These are phyloP conservation scores for Anolis apletophallus DNA, from an alignment of 2,797 vertebrate species.

Conservation along the genomic window DNA sequence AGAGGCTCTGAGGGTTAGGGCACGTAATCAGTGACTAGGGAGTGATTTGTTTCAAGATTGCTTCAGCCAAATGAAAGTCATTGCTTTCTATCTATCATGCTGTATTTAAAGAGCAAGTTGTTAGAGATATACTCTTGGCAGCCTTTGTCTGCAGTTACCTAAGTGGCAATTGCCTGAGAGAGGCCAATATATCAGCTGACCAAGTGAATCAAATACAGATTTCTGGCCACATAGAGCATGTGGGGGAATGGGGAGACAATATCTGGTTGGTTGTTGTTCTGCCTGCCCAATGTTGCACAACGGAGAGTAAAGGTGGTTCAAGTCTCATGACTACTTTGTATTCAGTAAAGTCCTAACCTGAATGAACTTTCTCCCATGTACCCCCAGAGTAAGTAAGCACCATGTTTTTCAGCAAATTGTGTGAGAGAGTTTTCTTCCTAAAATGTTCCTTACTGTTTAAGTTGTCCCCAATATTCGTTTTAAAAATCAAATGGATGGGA, in stretches of 20 bases:
- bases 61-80: constrained; percentile 32
- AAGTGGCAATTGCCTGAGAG: not conserved
- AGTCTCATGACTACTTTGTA: too few species aligned
- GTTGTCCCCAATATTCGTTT: not conserved
- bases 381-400: not conserved
- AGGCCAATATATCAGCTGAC: not conserved
- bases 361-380: not conserved
- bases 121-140: constrained; percentile 8
- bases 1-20: constrained; percentile 41
- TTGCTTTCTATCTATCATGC: not conserved
- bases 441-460: not conserved
- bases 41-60: constrained; percentile 1
- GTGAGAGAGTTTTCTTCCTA: not conserved
- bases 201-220: not conserved
- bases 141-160: constrained; percentile 3
- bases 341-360: not conserved
- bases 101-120: constrained; percentile 42
- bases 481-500: not conserved
- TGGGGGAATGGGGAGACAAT: not conserved
- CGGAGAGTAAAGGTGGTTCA: not conserved
- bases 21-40: constrained; percentile 23
- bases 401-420: not conserved
- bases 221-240: not conserved
- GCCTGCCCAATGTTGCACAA: not conserved
- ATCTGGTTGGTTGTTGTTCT: not conserved